Evolutionary conservation across 2,113 vertebrate species (phyloP).

Genomic region (Baryphthengus martii): DNA sequence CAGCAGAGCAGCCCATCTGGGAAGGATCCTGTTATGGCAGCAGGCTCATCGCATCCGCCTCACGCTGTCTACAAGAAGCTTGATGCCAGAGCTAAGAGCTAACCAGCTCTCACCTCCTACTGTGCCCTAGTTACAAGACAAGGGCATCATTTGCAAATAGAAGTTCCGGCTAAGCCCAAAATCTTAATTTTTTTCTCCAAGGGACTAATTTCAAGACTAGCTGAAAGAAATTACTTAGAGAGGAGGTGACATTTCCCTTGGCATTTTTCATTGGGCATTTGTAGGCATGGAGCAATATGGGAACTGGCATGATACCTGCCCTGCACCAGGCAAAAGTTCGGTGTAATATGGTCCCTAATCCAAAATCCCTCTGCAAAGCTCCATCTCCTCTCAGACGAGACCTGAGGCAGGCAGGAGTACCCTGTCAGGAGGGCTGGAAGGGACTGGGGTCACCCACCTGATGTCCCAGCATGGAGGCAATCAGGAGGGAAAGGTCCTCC

Average conservation of each 20-base stretch:
- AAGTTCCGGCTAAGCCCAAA: not conserved
- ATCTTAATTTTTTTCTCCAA: not conserved
- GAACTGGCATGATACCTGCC: not conserved
- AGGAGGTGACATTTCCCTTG: not conserved
- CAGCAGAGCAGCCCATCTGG: not conserved
- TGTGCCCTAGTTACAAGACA: not conserved
- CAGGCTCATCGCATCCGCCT: not conserved
- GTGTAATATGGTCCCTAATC: not conserved
- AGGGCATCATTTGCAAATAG: not conserved
- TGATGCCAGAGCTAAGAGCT: not conserved
- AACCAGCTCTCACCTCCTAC: not conserved
- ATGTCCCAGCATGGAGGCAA: fast-evolving
- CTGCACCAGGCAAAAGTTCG: not conserved
- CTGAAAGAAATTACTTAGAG: not conserved
- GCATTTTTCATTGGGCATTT: not conserved
- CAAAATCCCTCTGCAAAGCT: not conserved
- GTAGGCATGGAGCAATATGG: not conserved
- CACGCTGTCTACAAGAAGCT: fast-evolving
- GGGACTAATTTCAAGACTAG: not conserved
- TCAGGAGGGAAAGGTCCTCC: fast-evolving
- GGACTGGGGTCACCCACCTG: too few species aligned
- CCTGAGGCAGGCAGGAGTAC: not conserved
- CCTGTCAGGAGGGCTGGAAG: not conserved
- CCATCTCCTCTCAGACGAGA: not conserved
- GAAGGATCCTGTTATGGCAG: not conserved